phyloP scores from a whole-genome alignment of 92 coral and sea anemone genomes.

The Umimayanthus kanabou region DNA sequence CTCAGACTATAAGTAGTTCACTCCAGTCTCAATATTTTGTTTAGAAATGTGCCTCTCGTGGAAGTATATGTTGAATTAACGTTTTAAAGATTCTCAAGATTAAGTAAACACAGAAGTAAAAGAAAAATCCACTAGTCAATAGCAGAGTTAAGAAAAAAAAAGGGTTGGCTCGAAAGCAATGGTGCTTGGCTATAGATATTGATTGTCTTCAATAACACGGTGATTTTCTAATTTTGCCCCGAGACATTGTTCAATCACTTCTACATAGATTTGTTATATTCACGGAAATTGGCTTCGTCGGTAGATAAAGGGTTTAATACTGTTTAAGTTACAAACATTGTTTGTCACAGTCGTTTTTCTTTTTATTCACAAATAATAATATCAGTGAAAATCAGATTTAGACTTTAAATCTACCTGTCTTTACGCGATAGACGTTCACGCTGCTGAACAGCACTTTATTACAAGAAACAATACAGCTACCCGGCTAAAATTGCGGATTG shows the following conservation, averaged over 20 bases:
- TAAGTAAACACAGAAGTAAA: background rate
- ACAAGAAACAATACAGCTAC: conserved; percentile 12
- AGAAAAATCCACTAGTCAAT: background rate
- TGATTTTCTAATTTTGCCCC: conserved; percentile 5
- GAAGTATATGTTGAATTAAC: background rate
- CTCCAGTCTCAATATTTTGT: background rate
- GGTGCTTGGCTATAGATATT: background rate
- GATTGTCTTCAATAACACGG: background rate
- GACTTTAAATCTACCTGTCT: conserved; percentile 18
- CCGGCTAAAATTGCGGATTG: background rate
- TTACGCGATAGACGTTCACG: conserved; percentile 19
- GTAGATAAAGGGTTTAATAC: conserved; percentile 9
- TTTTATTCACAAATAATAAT: conserved; percentile 13
- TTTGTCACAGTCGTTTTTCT: conserved; percentile 26
- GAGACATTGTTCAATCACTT: conserved; percentile 20
- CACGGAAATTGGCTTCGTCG: background rate
- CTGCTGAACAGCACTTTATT: background rate
- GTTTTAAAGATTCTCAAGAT: background rate
- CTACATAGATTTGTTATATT: background rate
- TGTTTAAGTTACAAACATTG: background rate
- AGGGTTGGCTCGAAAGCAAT: background rate
- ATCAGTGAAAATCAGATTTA: background rate
- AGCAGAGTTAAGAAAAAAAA: background rate
- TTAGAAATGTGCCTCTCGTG: background rate
- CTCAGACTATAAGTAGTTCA: background rate